Evolutionary conservation across 2,113 vertebrate species (phyloP), one percentile per base, ranked within the genome.

Genomic region (Scytalopus superciliaris): DNA sequence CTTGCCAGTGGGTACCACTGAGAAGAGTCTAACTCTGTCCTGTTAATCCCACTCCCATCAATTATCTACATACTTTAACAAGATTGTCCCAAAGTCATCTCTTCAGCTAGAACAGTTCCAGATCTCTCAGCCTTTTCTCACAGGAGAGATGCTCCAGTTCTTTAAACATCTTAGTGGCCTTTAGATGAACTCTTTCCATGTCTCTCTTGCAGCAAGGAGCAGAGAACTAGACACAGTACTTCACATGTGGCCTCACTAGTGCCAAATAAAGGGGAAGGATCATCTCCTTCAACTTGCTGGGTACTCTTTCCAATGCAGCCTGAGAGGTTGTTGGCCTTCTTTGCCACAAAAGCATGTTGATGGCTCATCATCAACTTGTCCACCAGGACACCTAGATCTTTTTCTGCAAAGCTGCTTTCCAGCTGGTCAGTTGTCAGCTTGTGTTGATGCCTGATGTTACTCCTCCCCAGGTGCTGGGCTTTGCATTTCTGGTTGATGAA

Each of bases 271-370:
- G 8, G 15, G 44, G 15, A 55, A 55, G 12, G 13, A 53, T 68
- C 3, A 7, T 14, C 8, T 70, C 10, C 5, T 4, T 52, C 30
- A 66, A 0, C 7, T 56, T 45, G 4, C 35, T 75, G 25, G 12
- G 25, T n/a, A 2, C 14, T 24, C 5, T 60, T 86, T 30, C 23
- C 15, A 62, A 0, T 14, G 9, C 14, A 82, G 19, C 0, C 1
- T 19, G 33, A 16, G 14, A 55, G 10, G 28, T 30, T 55, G 81
- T 19, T 55, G 5, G 6, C 14, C 3, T 2, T 5, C 37, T 47
- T 67, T 4, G 1, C 14, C 8, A 16, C 1, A 3, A 45, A 6
- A 9, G 10, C 19, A 30, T 1, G 0, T 25, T 63, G 15, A 11
- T 69, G 66, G 7, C 14, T 74, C 19, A 18, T 16, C 2, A 0